Conservation (phyloP, 2,797 vertebrate species). For the Diglossa cyanea region DNA sequence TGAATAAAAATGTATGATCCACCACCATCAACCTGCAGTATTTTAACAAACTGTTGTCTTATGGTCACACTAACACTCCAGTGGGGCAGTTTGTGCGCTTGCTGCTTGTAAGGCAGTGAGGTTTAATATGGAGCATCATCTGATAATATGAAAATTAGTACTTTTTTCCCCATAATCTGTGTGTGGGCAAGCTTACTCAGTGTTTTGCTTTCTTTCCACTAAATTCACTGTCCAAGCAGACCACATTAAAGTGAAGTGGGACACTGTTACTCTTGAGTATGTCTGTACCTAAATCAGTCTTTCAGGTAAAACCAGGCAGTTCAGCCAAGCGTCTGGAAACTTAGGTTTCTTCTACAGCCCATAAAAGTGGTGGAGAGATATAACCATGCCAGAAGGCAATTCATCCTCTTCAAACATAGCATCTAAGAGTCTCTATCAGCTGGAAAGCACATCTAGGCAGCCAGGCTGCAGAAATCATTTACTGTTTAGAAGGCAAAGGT, state of each 20-base stretch:
- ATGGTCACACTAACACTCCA: background rate
- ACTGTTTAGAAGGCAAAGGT: background rate
- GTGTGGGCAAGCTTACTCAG: background rate
- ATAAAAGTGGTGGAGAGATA: background rate
- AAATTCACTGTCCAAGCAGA: background rate
- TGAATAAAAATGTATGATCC: background rate
- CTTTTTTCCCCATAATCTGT: background rate
- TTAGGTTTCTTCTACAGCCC: background rate
- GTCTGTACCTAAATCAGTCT: background rate
- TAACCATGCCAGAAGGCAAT: background rate
- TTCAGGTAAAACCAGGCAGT: background rate
- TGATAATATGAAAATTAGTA: background rate
- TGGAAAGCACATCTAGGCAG: background rate
- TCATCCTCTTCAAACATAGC: background rate
- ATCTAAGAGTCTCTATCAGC: fast-evolving
- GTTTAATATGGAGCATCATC: background rate
- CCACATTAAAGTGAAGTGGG: background rate
- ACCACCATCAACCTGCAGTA: background rate
- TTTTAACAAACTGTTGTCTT: background rate
- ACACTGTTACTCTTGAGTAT: background rate
- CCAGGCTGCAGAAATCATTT: background rate
- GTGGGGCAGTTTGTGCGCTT: background rate
- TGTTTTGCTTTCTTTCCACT: background rate
- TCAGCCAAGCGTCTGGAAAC: background rate
- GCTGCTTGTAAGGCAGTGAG: background rate